phyloP scores from a whole-genome alignment of 2,888 invertebrate genomes.

The Tachina fera region DNA sequence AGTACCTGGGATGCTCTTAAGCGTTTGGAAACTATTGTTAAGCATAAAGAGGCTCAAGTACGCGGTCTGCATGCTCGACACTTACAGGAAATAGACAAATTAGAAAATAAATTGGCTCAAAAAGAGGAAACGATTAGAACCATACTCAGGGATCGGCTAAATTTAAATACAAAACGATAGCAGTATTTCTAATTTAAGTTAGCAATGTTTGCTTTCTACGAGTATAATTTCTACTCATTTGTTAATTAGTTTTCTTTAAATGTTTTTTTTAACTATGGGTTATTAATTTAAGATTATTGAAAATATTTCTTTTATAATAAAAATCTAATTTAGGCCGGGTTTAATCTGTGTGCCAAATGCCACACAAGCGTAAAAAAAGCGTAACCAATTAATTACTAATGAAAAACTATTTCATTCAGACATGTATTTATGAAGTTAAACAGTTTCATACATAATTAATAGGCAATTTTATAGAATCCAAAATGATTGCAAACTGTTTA shows the following conservation, averaged over 20 bases:
- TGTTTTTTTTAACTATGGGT: neutral
- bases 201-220: conserved; percentile 2
- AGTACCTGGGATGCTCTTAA: conserved; percentile 81
- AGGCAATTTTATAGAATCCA: too few relatives aligned
- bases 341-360: too few relatives aligned
- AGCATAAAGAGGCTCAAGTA: conserved; percentile 82
- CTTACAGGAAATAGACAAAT: conserved; percentile 79
- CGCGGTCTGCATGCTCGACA: conserved; percentile 80
- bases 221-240: neutral
- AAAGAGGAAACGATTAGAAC: conserved; percentile 82
- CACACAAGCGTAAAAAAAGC: too few relatives aligned
- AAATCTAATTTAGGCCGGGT: too few relatives aligned
- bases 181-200: conserved; percentile 4
- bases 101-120: conserved; percentile 80
- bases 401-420: too few relatives aligned
- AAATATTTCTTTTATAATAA: neutral
- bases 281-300: neutral
- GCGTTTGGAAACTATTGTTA: conserved; percentile 80
- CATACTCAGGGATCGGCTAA: conserved; percentile 75
- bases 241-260: neutral
- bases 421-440: too few relatives aligned
- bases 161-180: conserved; percentile 48
- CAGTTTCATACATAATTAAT: too few relatives aligned
- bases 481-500: too few relatives aligned
- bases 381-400: too few relatives aligned